phyloP scores from a whole-genome alignment of 2,797 vertebrate genomes.

The Acomys russatus region DNA sequence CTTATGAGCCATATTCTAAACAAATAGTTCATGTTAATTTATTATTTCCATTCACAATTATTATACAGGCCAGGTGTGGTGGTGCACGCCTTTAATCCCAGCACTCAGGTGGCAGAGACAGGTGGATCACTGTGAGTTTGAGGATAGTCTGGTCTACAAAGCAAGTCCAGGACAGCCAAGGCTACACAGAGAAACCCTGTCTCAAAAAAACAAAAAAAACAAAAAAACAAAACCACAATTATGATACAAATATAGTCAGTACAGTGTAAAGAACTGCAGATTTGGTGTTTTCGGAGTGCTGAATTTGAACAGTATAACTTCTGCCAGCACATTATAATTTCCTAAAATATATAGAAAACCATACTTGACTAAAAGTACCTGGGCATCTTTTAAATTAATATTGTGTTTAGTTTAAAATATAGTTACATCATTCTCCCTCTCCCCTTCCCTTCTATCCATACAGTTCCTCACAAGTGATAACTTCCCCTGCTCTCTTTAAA shows the following conservation, averaged over 20 bases:
- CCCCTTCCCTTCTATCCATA: not conserved
- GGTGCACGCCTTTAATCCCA: too few relatives aligned
- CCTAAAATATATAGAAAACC: not conserved
- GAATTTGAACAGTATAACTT: not conserved
- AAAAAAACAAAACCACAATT: not conserved
- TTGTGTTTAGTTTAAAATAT: not conserved
- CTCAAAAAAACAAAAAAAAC: too few relatives aligned
- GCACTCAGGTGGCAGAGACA: too few relatives aligned
- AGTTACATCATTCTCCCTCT: not conserved
- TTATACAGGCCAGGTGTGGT: not conserved
- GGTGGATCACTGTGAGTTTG: too few relatives aligned
- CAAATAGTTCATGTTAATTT: not conserved
- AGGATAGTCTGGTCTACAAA: too few relatives aligned
- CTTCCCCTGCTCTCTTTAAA: not conserved
- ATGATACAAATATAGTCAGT: not conserved
- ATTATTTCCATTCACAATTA: not conserved
- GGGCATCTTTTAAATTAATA: not conserved
- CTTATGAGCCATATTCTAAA: not conserved
- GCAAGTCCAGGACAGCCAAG: too few relatives aligned
- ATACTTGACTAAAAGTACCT: not conserved
- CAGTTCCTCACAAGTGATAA: not conserved
- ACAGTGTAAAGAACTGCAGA: not conserved
- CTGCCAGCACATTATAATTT: not conserved
- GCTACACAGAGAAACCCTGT: too few relatives aligned
- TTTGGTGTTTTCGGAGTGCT: not conserved